Conservation (phyloP, 2,888 invertebrate species). For the Diloba caeruleocephala region DNA sequence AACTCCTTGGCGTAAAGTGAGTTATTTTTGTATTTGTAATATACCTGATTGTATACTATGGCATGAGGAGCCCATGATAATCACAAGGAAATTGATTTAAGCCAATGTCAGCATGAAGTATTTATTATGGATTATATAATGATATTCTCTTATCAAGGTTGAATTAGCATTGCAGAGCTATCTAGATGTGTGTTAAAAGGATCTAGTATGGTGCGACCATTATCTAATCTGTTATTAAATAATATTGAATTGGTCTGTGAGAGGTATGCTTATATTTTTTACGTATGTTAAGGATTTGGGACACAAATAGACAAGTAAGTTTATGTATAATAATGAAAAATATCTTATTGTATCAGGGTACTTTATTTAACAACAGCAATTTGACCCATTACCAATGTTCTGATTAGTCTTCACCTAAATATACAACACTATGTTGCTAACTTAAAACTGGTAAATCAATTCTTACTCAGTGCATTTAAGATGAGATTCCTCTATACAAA, state of each 20-base stretch:
- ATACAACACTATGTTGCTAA: constrained; percentile 44
- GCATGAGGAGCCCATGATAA: background rate
- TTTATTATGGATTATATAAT: background rate
- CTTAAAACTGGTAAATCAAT: constrained; percentile 65
- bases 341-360: constrained; percentile 49
- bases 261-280: constrained; percentile 12
- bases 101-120: background rate
- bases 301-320: constrained; percentile 10
- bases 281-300: constrained; percentile 6
- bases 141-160: constrained; percentile 10
- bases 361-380: constrained; percentile 75
- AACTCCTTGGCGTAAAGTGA: no score
- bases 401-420: constrained; percentile 45
- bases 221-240: constrained; percentile 30
- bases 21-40: no score
- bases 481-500: constrained; percentile 42
- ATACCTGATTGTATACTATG: no score
- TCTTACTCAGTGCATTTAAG: constrained; percentile 68
- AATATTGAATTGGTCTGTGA: constrained; percentile 11
- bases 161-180: constrained; percentile 14
- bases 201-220: constrained; percentile 13
- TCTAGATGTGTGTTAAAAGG: constrained; percentile 10
- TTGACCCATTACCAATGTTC: constrained; percentile 56
- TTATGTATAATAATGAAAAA: constrained; percentile 33
- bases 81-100: background rate